Evolutionary conservation across 2,888 invertebrate genomes (phyloP), one percentile per base, ranked within the genome.

Genomic region (Ceriagrion tenellum): DNA sequence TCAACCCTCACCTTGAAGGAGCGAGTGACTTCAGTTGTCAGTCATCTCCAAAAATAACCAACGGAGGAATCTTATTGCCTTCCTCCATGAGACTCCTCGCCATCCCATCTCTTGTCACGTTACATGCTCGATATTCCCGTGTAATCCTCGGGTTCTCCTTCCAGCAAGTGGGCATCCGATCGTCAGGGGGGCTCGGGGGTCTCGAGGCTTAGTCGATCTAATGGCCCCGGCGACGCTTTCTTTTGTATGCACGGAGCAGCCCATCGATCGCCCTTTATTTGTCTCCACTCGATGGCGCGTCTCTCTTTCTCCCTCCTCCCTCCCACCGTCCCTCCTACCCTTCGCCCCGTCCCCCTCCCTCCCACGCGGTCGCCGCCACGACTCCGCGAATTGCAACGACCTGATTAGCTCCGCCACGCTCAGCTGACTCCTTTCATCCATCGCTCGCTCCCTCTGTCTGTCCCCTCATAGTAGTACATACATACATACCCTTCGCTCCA

Each of bases 261-360:
- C 13, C 81, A 81, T 81, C 81, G 81, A 81, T 81, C 81, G 81
- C 35, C 81, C 81, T 81, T 81, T 35, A 81, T 81, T 35, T 81
- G 35, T 81, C 81, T 81, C 81, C 26, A 35, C 35, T 30, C 30
- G 30, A 35, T 35, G 81, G 35, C 30, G 30, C 35, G 26, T 69
- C 69, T 18, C 30, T 26, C 35, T 35, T 16, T 10, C 81, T 6
- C 81, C 16, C 74, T 30, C 30, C 23, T 74, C 30, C 20, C 10
- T 12, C 20, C n/a, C 74, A 30, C 30, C 10, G 12, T 10, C 12
- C 26, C n/a, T 10, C 74, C 30, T 30, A 8, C 30, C 56, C 12
- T 16, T 8, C 56, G 12, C 56, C 59, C 59, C 59, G 2, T 10
- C 59, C 2, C 16, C 59, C 2, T 16, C 20, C 59, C 59, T 8